These are phyloP conservation scores for Zelleria hepariella DNA, from an alignment of 2,888 invertebrate genomes.

Conservation along the genomic window DNA sequence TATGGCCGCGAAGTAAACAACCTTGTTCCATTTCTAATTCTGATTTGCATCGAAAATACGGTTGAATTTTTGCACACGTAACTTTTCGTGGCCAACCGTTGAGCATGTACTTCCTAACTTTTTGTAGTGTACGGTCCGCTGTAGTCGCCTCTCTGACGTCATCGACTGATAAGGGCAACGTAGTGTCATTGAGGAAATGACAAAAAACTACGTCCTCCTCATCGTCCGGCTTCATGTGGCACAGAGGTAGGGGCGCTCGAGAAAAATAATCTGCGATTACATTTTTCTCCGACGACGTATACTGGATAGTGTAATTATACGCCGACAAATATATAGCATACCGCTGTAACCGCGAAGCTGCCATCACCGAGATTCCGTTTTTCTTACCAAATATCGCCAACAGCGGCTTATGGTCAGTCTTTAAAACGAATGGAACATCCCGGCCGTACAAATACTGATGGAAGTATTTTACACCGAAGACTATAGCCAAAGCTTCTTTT, in stretches of 20 bases:
- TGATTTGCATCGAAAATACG: conserved; percentile 7
- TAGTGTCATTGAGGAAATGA: background rate
- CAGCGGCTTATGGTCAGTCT: conserved; percentile 2
- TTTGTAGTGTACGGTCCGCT: background rate
- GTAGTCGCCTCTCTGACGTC: conserved; percentile 2
- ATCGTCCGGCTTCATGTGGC: background rate
- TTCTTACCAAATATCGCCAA: conserved; percentile 1
- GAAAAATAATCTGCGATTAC: conserved; percentile 5
- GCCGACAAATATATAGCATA: conserved; percentile 2
- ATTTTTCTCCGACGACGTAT: background rate
- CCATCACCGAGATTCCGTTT: conserved; percentile 3
- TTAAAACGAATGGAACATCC: background rate
- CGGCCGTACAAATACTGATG: conserved; percentile 3
- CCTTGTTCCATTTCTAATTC: conserved; percentile 7
- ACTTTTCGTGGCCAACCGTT: conserved; percentile 10
- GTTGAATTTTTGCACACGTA: background rate
- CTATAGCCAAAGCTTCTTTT: background rate
- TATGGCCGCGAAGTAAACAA: conserved; percentile 5
- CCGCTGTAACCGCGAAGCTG: conserved; percentile 1
- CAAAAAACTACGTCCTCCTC: background rate
- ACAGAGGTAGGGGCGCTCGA: background rate
- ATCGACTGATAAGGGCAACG: background rate
- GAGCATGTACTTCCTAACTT: conserved; percentile 7
- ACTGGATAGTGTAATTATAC: conserved; percentile 4
- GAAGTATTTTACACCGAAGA: background rate